Evolutionary conservation across 2,797 vertebrate species (phyloP).

Genomic region (Euthynnus affinis): DNA sequence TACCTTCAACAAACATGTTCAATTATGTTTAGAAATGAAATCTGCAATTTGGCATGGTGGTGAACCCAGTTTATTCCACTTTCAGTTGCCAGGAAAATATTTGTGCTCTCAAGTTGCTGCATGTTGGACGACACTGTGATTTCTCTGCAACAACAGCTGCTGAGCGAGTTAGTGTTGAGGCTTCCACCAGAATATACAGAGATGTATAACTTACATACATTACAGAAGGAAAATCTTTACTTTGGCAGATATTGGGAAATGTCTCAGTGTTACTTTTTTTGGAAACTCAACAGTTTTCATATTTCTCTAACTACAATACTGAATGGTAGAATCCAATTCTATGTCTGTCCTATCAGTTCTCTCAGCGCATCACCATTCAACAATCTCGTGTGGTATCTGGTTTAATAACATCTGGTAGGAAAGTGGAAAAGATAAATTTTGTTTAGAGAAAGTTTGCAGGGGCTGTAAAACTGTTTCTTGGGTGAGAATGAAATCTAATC

Average conservation of each 20-base stretch:
- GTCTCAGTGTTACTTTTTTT: background rate
- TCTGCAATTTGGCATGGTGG: slow-evolving; percentile 34
- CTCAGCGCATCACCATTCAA: slow-evolving; percentile 5
- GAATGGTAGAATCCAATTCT: slow-evolving; percentile 33
- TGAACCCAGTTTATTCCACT: slow-evolving; percentile 48
- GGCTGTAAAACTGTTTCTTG: slow-evolving; percentile 22
- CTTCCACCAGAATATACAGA: slow-evolving; percentile 28
- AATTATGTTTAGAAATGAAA: slow-evolving; percentile 35
- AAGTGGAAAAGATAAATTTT: slow-evolving; percentile 43
- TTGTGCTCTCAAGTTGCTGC: slow-evolving; percentile 52
- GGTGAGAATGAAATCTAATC: slow-evolving; percentile 16
- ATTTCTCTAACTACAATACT: slow-evolving; percentile 24
- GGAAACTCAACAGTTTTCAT: background rate
- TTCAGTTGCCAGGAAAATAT: slow-evolving; percentile 62
- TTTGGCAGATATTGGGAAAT: slow-evolving; percentile 21
- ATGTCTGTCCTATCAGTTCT: slow-evolving; percentile 32
- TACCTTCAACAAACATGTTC: slow-evolving; percentile 29
- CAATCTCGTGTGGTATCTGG: slow-evolving; percentile 27
- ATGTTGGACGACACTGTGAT: slow-evolving; percentile 39
- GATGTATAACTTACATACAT: slow-evolving; percentile 26
- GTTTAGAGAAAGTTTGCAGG: slow-evolving; percentile 21
- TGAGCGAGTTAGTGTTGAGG: slow-evolving; percentile 35
- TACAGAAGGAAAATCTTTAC: slow-evolving; percentile 21
- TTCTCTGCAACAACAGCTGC: slow-evolving; percentile 63
- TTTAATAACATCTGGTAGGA: slow-evolving; percentile 31